Percentiles rank a stretch among this genome's conserved stretches.
Evolutionary conservation across 2,797 vertebrate species (phyloP).

Genomic region (Adrianichthys oophorus): DNA sequence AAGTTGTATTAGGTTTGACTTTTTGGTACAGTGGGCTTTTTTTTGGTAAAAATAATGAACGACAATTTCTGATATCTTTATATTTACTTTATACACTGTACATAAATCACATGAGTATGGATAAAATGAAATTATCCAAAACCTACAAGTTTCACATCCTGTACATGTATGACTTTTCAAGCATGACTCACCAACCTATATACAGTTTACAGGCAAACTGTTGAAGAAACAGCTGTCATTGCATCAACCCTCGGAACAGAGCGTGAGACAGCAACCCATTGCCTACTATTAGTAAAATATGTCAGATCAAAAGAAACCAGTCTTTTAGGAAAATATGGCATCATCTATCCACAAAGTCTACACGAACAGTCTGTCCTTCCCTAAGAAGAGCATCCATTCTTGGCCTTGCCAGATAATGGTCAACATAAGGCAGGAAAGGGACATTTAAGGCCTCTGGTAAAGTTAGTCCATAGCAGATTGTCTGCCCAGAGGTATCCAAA

Average conservation of each 20-base stretch:
- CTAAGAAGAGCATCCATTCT: slow-evolving; percentile 15
- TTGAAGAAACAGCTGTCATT: slow-evolving; percentile 38
- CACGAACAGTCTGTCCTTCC: slow-evolving; percentile 58
- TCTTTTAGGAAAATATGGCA: slow-evolving; percentile 47
- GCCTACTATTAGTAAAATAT: slow-evolving; percentile 33
- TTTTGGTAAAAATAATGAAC: slow-evolving; percentile 19
- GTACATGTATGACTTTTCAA: slow-evolving; percentile 81
- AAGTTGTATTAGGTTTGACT: not conserved
- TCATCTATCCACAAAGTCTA: slow-evolving; percentile 32
- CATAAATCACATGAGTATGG: slow-evolving; percentile 71
- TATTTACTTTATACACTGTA: slow-evolving; percentile 79
- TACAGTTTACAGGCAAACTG: slow-evolving; percentile 70
- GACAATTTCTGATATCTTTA: slow-evolving; percentile 50
- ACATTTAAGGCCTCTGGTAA: slow-evolving; percentile 78
- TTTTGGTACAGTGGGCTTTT: not conserved
- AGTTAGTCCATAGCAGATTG: slow-evolving; percentile 37
- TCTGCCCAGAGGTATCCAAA: slow-evolving; percentile 52
- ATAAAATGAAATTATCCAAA: slow-evolving; percentile 81
- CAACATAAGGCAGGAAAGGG: slow-evolving; percentile 61
- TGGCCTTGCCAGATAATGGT: slow-evolving; percentile 35
- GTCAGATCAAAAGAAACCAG: slow-evolving; percentile 49
- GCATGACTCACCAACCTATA: slow-evolving; percentile 76
- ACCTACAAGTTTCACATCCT: slow-evolving; percentile 83
- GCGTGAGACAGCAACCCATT: slow-evolving; percentile 18
- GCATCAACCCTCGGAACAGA: slow-evolving; percentile 27